Percentiles rank a stretch among this genome's conserved stretches.
Evolutionary conservation across 2,113 vertebrate genomes (phyloP).

Genomic region (Chaenocephalus aceratus): DNA sequence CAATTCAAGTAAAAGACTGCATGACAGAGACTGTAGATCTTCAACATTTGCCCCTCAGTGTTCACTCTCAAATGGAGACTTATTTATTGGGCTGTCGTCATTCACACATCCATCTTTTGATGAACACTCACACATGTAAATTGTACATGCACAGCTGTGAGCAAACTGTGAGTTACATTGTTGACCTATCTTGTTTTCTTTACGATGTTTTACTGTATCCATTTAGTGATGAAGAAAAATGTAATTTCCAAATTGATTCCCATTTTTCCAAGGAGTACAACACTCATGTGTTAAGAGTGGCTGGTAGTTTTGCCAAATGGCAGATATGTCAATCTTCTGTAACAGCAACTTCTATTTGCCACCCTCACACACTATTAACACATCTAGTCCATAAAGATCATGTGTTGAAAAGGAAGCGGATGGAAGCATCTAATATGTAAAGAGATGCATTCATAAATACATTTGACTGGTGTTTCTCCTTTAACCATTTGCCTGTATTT

Average conservation of each 20-base stretch:
- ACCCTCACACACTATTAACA: constrained; percentile 1
- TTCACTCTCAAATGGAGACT: not conserved
- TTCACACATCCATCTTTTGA: constrained; percentile 9
- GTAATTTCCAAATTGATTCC: not conserved
- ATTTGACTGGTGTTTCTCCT: constrained; percentile 3
- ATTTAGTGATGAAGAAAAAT: constrained; percentile 1
- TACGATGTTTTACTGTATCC: not conserved
- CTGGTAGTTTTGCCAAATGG: not conserved
- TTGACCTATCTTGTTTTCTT: not conserved
- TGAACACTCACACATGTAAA: not conserved
- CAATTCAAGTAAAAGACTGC: constrained; percentile 1
- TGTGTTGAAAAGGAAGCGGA: constrained; percentile 30
- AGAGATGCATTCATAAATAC: not conserved
- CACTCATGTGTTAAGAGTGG: not conserved
- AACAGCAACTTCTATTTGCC: not conserved
- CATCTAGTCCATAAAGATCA: constrained; percentile 3
- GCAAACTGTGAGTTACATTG: not conserved
- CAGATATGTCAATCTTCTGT: not conserved
- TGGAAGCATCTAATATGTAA: constrained; percentile 6
- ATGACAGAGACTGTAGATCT: not conserved
- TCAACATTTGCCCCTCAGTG: not conserved
- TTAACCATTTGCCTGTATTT: constrained; percentile 31
- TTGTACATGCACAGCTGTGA: not conserved
- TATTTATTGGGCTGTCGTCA: not conserved
- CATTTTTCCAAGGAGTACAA: not conserved